Conservation (phyloP, 2,797 vertebrate species). For the Pseudochirops cupreus region DNA sequence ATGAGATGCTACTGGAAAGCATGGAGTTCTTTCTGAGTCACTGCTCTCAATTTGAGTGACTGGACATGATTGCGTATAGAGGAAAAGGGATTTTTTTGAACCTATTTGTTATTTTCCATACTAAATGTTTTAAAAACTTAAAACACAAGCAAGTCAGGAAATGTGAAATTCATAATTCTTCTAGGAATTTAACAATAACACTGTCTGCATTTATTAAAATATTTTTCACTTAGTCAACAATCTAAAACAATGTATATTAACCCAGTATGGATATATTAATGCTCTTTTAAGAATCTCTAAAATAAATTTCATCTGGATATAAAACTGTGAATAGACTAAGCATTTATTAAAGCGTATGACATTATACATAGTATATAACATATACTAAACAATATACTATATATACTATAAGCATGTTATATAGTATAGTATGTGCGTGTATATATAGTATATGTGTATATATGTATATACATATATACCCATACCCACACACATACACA, state of each 20-base stretch:
- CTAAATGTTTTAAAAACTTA: constrained; percentile 58
- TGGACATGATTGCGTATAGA: not conserved
- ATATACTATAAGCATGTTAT: not conserved
- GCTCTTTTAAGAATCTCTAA: constrained; percentile 54
- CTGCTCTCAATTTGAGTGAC: not conserved
- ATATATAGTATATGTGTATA: not conserved
- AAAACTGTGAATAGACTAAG: constrained; percentile 45
- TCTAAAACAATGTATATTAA: constrained; percentile 62
- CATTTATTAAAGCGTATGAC: constrained; percentile 46
- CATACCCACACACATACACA: too few relatives aligned
- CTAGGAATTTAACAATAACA: constrained; percentile 62
- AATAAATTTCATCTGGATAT: not conserved
- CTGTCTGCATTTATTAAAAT: constrained; percentile 65
- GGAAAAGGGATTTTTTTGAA: not conserved
- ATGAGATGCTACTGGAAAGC: not conserved
- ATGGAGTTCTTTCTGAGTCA: not conserved
- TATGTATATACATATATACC: not conserved
- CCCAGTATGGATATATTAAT: constrained; percentile 62
- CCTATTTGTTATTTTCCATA: constrained; percentile 14
- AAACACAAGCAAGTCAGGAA: constrained; percentile 68
- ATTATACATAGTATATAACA: not conserved
- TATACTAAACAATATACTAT: not conserved
- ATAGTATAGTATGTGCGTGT: not conserved
- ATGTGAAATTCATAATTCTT: constrained; percentile 74
- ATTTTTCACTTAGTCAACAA: constrained; percentile 60